These are phyloP conservation scores for Mionectes olivaceus DNA, from an alignment of 2,797 vertebrate species.

Conservation along the genomic window DNA sequence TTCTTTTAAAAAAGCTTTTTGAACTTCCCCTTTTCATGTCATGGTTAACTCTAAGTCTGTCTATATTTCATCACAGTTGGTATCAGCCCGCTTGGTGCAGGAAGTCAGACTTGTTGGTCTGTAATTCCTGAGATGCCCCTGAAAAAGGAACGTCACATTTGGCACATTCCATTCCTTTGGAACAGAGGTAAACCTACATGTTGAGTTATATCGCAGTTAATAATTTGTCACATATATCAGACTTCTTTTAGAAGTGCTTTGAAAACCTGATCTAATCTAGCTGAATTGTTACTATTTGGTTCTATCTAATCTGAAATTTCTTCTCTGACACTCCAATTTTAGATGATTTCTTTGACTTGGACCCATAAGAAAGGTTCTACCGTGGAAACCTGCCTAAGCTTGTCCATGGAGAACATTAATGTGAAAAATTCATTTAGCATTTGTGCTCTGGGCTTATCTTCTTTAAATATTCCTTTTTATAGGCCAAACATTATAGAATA, in stretches of 20 bases:
- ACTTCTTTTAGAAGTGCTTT: conserved; percentile 9
- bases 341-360: conserved; percentile 35
- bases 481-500: conserved; percentile 13
- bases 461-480: conserved; percentile 21
- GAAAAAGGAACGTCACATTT: background rate
- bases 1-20: background rate
- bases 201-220: background rate
- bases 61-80: background rate
- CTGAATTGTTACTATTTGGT: conserved; percentile 39
- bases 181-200: background rate
- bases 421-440: conserved; percentile 39
- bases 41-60: background rate
- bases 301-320: conserved; percentile 18
- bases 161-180: background rate
- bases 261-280: conserved; percentile 36
- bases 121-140: background rate
- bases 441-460: conserved; percentile 56
- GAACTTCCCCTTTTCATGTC: background rate
- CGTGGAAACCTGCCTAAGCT: conserved; percentile 32
- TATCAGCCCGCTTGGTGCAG: background rate
- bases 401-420: conserved; percentile 6
- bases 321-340: conserved; percentile 1
- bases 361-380: background rate
- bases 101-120: background rate
- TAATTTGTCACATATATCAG: conserved; percentile 43